Evolutionary conservation across 2,888 invertebrate species (phyloP).

Genomic region (Sturmia bella): DNA sequence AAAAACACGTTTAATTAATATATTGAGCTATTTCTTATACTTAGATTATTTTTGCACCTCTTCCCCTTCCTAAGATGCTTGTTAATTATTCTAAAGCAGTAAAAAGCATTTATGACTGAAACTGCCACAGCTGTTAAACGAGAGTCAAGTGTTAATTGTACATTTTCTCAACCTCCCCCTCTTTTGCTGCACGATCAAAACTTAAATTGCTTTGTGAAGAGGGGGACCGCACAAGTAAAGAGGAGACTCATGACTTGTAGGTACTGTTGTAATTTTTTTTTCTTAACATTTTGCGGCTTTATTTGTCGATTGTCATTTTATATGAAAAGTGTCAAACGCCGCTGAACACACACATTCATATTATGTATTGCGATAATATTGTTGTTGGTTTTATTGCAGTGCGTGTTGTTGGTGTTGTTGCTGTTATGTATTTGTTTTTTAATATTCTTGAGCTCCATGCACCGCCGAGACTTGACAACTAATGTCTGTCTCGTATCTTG

Average conservation of each 20-base stretch:
- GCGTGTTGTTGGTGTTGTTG: not conserved
- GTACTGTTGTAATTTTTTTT: constrained; percentile 55
- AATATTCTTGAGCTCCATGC: constrained; percentile 35
- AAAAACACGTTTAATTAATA: too few relatives aligned
- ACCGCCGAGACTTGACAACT: constrained; percentile 72
- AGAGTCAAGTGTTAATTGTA: too few relatives aligned
- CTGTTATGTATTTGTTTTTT: constrained; percentile 36
- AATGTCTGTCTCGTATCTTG: constrained; percentile 54
- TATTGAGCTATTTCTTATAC: too few relatives aligned
- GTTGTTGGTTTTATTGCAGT: constrained; percentile 19
- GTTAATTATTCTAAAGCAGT: too few relatives aligned
- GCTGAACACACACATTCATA: constrained; percentile 35
- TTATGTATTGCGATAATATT: constrained; percentile 21
- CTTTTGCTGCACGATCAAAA: too few relatives aligned
- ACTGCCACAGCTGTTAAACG: too few relatives aligned
- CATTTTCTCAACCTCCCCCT: too few relatives aligned
- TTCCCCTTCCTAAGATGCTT: too few relatives aligned
- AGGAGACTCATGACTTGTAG: constrained; percentile 46
- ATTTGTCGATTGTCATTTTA: constrained; percentile 73
- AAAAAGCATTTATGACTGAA: too few relatives aligned
- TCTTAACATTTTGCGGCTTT: constrained; percentile 65
- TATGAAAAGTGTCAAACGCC: constrained; percentile 71
- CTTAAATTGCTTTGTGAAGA: not conserved
- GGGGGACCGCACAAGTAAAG: constrained; percentile 1
- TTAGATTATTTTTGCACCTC: too few relatives aligned